These are phyloP conservation scores for Nesometra sesokonis DNA, from an alignment of 35 echinoderm and acorn worm genomes.

Conservation along the genomic window DNA sequence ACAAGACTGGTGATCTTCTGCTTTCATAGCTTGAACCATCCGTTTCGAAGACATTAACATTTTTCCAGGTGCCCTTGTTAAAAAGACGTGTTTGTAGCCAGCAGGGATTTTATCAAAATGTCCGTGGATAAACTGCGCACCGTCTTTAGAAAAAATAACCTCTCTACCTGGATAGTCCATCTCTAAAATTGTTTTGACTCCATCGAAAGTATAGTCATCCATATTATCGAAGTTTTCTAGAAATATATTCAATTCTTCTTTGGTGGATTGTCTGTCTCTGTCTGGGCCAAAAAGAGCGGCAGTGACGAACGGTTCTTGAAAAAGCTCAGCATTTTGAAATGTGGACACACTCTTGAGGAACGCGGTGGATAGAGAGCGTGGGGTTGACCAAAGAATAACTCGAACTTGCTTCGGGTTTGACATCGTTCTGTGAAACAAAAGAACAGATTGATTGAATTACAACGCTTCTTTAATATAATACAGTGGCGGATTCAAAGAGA, in stretches of 20 bases:
- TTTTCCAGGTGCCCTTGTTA: neutral
- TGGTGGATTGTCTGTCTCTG: neutral
- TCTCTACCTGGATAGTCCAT: neutral
- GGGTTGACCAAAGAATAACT: neutral
- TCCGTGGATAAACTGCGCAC: neutral
- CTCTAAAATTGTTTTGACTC: neutral
- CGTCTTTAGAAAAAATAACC: neutral
- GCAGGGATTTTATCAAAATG: neutral
- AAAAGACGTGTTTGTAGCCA: neutral
- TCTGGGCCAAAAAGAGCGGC: neutral
- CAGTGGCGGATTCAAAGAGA: too few relatives aligned
- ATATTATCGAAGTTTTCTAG: neutral
- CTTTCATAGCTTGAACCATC: neutral
- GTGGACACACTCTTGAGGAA: neutral
- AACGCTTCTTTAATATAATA: too few relatives aligned
- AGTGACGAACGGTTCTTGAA: neutral
- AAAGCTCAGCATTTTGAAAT: neutral
- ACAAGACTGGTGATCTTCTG: neutral
- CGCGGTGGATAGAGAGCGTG: neutral
- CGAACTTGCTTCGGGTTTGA: neutral
- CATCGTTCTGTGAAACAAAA: neutral
- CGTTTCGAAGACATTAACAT: neutral
- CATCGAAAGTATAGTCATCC: neutral
- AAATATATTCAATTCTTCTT: neutral
- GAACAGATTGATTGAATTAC: too few relatives aligned